These are phyloP conservation scores for Lontra canadensis DNA, from an alignment of 2,113 vertebrate genomes.

Conservation along the genomic window DNA sequence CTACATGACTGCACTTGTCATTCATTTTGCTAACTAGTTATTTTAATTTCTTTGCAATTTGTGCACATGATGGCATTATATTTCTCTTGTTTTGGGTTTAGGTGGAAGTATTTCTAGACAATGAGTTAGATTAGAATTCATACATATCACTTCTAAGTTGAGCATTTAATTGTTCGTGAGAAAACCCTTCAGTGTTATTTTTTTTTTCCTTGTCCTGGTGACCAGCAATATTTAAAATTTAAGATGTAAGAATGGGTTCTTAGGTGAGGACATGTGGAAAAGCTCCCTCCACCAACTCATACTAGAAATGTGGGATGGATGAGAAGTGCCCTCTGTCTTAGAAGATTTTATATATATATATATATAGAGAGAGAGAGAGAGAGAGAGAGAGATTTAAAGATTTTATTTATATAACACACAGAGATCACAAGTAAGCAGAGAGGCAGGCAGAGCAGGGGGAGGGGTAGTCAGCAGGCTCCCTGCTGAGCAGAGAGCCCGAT, in stretches of 20 bases:
- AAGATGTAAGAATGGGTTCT: background rate
- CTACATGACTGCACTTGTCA: background rate
- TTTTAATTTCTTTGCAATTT: background rate
- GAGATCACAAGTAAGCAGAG: no score
- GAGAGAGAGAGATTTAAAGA: no score
- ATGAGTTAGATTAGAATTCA: background rate
- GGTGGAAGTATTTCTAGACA: background rate
- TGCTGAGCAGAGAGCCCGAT: no score
- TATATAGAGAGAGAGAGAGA: no score
- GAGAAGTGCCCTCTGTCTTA: background rate
- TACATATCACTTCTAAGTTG: background rate
- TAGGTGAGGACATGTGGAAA: fast-evolving
- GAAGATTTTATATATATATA: no score
- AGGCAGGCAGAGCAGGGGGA: no score
- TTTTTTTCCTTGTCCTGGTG: background rate
- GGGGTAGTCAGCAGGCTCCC: no score
- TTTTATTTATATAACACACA: no score
- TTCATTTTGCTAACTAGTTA: background rate
- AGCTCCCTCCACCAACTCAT: background rate
- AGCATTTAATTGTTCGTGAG: background rate
- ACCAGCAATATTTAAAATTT: background rate
- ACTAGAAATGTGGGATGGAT: background rate
- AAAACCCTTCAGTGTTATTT: background rate
- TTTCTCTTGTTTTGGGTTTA: fast-evolving
- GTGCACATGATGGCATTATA: background rate